These are phyloP conservation scores for Psilopsiagon aymara DNA, from an alignment of 2,113 vertebrate genomes.

Conservation along the genomic window DNA sequence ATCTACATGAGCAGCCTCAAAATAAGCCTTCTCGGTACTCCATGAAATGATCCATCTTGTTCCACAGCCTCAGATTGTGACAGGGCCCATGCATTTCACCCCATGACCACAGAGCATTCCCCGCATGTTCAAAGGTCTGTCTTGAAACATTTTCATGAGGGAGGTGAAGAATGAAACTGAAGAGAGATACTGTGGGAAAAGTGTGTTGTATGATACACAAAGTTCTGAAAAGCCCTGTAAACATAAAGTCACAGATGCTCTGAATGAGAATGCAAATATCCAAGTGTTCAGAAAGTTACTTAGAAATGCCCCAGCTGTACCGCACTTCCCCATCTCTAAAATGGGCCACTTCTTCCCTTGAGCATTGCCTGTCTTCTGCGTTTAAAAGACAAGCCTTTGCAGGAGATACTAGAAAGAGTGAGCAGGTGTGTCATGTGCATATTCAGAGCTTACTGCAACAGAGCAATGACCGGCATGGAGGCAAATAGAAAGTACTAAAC, in stretches of 20 bases:
- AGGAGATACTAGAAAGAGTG: neutral
- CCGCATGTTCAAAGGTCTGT: neutral
- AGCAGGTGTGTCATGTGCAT: neutral
- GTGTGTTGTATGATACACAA: neutral
- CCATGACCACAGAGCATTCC: neutral
- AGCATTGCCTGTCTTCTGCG: neutral
- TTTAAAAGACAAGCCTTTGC: neutral
- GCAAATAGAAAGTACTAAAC: neutral
- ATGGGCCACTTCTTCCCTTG: neutral
- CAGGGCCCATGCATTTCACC: neutral
- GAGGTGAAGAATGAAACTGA: neutral
- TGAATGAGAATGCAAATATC: constrained; percentile 33
- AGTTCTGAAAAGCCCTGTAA: constrained; percentile 20
- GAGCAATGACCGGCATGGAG: neutral
- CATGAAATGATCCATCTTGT: neutral
- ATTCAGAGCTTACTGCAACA: neutral
- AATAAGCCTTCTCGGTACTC: neutral
- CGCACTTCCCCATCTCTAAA: constrained; percentile 21
- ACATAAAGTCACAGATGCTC: neutral
- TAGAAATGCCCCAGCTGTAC: constrained; percentile 14
- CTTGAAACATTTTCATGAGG: neutral
- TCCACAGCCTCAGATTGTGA: neutral
- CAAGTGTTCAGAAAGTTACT: neutral
- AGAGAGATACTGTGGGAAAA: neutral
- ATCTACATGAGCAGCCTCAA: neutral